These are phyloP conservation scores for Polyergus mexicanus DNA, from an alignment of 1,140 invertebrate species.

Conservation along the genomic window DNA sequence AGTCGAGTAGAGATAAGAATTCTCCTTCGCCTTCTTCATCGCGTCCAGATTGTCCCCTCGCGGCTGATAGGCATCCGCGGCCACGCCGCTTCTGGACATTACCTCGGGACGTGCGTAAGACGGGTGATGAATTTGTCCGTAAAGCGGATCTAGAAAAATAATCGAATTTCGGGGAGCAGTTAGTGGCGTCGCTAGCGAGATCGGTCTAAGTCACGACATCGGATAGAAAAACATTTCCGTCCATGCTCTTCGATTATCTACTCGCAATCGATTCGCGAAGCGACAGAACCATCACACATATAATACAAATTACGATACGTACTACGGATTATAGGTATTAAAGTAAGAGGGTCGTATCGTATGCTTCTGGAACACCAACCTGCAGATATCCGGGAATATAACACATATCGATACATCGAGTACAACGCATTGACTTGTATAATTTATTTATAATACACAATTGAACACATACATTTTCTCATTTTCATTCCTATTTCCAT, in stretches of 20 bases:
- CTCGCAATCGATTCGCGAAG: background rate
- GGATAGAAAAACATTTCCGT: slow-evolving; percentile 61
- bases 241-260: slow-evolving; percentile 69
- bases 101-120: slow-evolving; percentile 53
- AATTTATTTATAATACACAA: slow-evolving; percentile 19
- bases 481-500: background rate
- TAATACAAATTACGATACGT: background rate
- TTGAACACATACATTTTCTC: slow-evolving; percentile 1
- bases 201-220: slow-evolving; percentile 52
- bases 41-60: background rate
- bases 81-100: slow-evolving; percentile 5
- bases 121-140: slow-evolving; percentile 61
- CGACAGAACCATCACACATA: background rate
- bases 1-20: slow-evolving; percentile 45
- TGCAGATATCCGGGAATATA: background rate
- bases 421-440: background rate
- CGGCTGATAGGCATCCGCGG: slow-evolving; percentile 38
- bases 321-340: background rate
- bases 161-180: slow-evolving; percentile 61
- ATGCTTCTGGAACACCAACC: background rate
- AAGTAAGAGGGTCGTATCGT: background rate
- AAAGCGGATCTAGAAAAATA: slow-evolving; percentile 75
- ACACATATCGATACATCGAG: background rate
- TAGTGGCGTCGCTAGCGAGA: slow-evolving; percentile 35
- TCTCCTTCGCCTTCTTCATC: slow-evolving; percentile 58